Conservation (phyloP, 2,888 invertebrate species). For the Agelastica alni region DNA sequence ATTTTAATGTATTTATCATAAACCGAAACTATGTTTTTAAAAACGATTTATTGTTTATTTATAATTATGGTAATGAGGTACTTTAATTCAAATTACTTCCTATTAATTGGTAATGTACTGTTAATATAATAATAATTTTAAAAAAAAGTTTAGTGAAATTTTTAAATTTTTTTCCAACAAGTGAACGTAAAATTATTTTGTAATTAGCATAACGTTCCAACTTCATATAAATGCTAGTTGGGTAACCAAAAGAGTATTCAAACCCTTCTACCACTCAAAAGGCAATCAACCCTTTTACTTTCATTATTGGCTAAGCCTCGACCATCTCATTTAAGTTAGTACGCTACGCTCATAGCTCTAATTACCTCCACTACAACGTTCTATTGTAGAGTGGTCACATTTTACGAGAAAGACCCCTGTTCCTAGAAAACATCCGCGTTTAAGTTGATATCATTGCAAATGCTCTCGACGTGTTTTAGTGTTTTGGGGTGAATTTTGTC, state of each 20-base stretch:
- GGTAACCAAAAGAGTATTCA: slow-evolving; percentile 13
- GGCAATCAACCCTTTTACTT: slow-evolving; percentile 35
- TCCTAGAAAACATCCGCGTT: slow-evolving; percentile 10
- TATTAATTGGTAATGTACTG: too few species aligned
- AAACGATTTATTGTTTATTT: too few species aligned
- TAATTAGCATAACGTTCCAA: neutral
- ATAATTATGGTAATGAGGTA: too few species aligned
- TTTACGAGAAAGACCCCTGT: slow-evolving; percentile 16
- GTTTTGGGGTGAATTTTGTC: slow-evolving; percentile 5
- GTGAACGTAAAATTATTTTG: too few species aligned
- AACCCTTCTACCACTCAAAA: slow-evolving; percentile 27
- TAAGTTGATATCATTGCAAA: slow-evolving; percentile 20
- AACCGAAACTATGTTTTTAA: too few species aligned
- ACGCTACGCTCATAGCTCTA: slow-evolving; percentile 31
- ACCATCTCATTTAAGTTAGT: slow-evolving; percentile 31
- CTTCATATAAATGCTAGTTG: neutral
- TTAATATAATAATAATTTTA: too few species aligned
- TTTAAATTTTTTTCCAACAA: too few species aligned
- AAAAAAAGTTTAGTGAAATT: too few species aligned
- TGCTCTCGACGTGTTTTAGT: slow-evolving; percentile 14
- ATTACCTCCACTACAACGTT: slow-evolving; percentile 25
- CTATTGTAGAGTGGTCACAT: slow-evolving; percentile 25
- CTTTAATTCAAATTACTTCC: too few species aligned
- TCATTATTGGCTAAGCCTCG: slow-evolving; percentile 31
- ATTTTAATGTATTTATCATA: too few species aligned